Conservation (phyloP, 2,797 vertebrate species). For the Aldrovandia affinis region DNA sequence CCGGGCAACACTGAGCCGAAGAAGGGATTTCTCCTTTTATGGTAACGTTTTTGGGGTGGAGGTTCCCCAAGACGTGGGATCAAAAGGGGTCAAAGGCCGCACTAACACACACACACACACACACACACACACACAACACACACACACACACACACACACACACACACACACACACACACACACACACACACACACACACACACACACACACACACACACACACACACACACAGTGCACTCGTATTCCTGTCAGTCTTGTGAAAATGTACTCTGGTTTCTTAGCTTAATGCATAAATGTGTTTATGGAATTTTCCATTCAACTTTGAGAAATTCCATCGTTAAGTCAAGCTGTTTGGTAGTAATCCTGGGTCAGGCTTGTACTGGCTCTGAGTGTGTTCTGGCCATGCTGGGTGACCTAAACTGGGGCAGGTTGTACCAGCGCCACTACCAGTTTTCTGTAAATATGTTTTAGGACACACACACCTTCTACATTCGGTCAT, state of each 20-base stretch:
- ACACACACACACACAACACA: background rate
- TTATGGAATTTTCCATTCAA: background rate
- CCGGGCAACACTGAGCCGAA: background rate
- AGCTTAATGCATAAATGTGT: background rate
- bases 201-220: slow-evolving; percentile 7
- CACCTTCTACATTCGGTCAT: too few relatives aligned
- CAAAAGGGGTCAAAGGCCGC: background rate
- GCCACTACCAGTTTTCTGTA: background rate
- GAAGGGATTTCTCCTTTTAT: background rate
- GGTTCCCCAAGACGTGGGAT: background rate
- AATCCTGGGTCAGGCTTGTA: background rate
- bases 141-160: background rate
- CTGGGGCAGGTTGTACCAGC: background rate
- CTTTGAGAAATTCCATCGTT: background rate
- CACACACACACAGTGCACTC: slow-evolving; percentile 3
- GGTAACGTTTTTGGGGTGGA: slow-evolving; percentile 16
- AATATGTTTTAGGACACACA: background rate
- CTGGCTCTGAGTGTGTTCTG: background rate
- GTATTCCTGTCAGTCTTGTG: background rate
- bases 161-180: background rate
- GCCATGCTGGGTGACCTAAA: background rate
- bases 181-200: slow-evolving; percentile 14
- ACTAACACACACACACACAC: too few relatives aligned
- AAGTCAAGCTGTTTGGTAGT: background rate
- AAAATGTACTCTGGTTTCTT: background rate